These are phyloP conservation scores for Danaus chrysippus DNA, from an alignment of 2,888 invertebrate genomes.

Conservation along the genomic window DNA sequence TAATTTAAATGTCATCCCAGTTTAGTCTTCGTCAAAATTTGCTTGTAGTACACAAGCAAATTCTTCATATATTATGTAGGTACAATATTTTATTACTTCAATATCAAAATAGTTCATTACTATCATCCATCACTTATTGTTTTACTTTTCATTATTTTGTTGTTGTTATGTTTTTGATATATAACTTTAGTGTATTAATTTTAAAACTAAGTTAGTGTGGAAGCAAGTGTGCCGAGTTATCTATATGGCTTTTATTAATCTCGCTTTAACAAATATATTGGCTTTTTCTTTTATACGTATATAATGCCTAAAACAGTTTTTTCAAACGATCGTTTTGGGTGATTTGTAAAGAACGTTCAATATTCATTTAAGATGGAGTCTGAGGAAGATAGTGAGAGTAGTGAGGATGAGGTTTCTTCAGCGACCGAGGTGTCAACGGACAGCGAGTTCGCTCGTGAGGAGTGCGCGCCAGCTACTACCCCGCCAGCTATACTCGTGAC, in stretches of 20 bases:
- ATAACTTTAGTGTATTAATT: not conserved
- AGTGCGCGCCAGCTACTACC: slow-evolving; percentile 83
- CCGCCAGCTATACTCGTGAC: slow-evolving; percentile 88
- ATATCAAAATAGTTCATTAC: too few relatives aligned
- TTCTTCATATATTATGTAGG: too few relatives aligned
- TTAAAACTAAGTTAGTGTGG: slow-evolving; percentile 67
- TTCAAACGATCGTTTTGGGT: too few relatives aligned
- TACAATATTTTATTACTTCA: too few relatives aligned
- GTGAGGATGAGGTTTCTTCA: slow-evolving; percentile 88
- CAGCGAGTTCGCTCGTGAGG: slow-evolving; percentile 94
- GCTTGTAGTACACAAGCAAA: too few relatives aligned
- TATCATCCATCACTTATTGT: too few relatives aligned
- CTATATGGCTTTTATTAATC: not conserved
- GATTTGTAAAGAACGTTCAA: not conserved
- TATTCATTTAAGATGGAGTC: slow-evolving; percentile 63
- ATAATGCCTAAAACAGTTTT: too few relatives aligned
- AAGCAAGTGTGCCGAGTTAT: slow-evolving; percentile 16
- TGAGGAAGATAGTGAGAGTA: slow-evolving; percentile 80
- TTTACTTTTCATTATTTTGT: not conserved
- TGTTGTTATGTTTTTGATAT: slow-evolving; percentile 9
- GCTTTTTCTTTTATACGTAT: not conserved
- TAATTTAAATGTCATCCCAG: too few relatives aligned
- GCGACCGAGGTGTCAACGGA: slow-evolving; percentile 96
- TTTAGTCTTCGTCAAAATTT: too few relatives aligned
- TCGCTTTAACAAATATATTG: not conserved